Evolutionary conservation across 2,113 vertebrate species (phyloP).

Genomic region (Clarias batrachus): DNA sequence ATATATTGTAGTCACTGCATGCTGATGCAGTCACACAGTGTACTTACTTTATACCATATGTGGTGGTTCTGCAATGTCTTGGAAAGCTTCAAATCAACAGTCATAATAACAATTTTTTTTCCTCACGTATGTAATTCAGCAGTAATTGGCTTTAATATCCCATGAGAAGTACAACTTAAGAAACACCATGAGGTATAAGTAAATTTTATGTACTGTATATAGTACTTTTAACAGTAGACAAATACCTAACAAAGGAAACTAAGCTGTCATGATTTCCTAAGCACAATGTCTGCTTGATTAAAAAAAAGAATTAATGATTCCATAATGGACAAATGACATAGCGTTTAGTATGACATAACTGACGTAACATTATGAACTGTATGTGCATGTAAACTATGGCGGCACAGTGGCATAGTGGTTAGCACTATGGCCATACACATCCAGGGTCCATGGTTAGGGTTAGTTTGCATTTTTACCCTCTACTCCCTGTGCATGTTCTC

Average conservation of each 20-base stretch:
- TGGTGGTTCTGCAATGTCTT: neutral
- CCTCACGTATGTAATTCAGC: neutral
- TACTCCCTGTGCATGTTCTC: no score
- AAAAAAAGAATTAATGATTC: neutral
- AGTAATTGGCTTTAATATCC: neutral
- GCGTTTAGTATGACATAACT: neutral
- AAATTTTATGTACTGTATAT: neutral
- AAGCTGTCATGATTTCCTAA: neutral
- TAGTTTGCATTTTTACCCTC: no score
- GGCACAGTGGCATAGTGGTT: no score
- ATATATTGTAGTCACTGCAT: neutral
- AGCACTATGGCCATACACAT: no score
- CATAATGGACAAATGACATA: neutral
- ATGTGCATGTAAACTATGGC: neutral
- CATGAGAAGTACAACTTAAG: neutral
- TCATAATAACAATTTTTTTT: neutral
- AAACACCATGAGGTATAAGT: neutral
- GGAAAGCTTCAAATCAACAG: neutral
- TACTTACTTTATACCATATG: neutral
- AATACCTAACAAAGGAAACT: neutral
- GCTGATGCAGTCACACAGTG: neutral
- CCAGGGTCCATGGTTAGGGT: no score
- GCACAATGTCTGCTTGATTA: neutral
- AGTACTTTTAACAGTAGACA: neutral
- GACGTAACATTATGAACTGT: neutral